Conservation (phyloP, 2,888 invertebrate genomes). For the Spialia ferax region DNA sequence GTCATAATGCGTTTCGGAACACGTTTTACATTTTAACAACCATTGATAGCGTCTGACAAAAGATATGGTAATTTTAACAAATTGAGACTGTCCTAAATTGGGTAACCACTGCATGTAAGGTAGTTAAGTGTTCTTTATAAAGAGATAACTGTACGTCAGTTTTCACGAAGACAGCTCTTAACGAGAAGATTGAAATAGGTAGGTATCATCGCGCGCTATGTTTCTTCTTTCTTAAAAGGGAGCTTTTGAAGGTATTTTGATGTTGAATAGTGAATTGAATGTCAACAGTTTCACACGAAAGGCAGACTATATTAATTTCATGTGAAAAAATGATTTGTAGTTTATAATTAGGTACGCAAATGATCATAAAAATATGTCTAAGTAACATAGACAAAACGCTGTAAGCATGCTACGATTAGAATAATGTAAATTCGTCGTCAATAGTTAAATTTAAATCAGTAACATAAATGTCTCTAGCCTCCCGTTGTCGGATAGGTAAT, state of each 20-base stretch:
- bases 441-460: neutral
- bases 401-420: neutral
- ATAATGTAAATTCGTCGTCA: neutral
- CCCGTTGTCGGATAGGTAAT: slow-evolving; percentile 35
- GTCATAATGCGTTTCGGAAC: slow-evolving; percentile 10
- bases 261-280: too few relatives aligned
- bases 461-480: neutral
- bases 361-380: too few relatives aligned
- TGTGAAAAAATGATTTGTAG: too few relatives aligned
- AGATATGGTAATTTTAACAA: slow-evolving; percentile 28
- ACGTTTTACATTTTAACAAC: neutral
- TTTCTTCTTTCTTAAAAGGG: too few relatives aligned
- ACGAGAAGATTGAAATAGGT: slow-evolving; percentile 3
- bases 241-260: too few relatives aligned
- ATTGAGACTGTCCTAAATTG: slow-evolving; percentile 19
- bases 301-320: too few relatives aligned
- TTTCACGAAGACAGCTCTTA: slow-evolving; percentile 22
- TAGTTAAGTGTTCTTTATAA: slow-evolving; percentile 10
- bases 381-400: too few relatives aligned
- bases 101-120: slow-evolving; percentile 24
- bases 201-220: too few relatives aligned
- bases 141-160: slow-evolving; percentile 24
- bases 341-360: too few relatives aligned
- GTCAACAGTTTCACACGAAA: too few relatives aligned
- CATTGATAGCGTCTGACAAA: slow-evolving; percentile 21